Evolutionary conservation across 2,888 invertebrate genomes (phyloP).

Genomic region (Ennomos erosarius): DNA sequence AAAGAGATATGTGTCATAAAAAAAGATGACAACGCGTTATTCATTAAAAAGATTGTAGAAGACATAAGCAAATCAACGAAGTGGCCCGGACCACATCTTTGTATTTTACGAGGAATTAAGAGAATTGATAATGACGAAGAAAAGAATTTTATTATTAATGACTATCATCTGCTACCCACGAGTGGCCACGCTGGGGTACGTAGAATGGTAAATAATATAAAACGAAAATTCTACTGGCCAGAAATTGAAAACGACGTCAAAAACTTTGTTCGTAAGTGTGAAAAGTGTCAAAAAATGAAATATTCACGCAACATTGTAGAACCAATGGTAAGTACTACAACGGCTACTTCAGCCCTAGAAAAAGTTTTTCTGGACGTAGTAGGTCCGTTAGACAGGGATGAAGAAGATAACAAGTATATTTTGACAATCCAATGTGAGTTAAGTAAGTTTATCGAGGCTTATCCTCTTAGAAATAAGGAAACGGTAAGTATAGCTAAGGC

Average conservation of each 20-base stretch:
- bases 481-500: constrained; percentile 13
- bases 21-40: constrained; percentile 26
- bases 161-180: constrained; percentile 38
- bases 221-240: constrained; percentile 21
- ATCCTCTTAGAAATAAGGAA: constrained; percentile 18
- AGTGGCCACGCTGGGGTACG: constrained; percentile 38
- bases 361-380: constrained; percentile 27
- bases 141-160: constrained; percentile 37
- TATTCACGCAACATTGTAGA: constrained; percentile 15
- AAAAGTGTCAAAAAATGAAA: constrained; percentile 29
- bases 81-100: constrained; percentile 38
- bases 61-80: constrained; percentile 24
- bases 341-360: constrained; percentile 35
- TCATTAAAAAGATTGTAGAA: constrained; percentile 30
- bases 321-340: constrained; percentile 31
- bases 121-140: constrained; percentile 34
- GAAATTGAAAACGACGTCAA: constrained; percentile 30
- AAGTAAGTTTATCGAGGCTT: constrained; percentile 33
- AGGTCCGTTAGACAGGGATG: constrained; percentile 34
- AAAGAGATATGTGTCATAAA: constrained; percentile 26
- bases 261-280: constrained; percentile 31
- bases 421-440: constrained; percentile 40
- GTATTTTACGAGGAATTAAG: constrained; percentile 33
- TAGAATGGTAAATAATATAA: constrained; percentile 38
- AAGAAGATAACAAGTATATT: constrained; percentile 33